Conservation (phyloP, 30 jellyfish, hydroid and myxozoan genomes). For the Kudoa iwatai region DNA sequence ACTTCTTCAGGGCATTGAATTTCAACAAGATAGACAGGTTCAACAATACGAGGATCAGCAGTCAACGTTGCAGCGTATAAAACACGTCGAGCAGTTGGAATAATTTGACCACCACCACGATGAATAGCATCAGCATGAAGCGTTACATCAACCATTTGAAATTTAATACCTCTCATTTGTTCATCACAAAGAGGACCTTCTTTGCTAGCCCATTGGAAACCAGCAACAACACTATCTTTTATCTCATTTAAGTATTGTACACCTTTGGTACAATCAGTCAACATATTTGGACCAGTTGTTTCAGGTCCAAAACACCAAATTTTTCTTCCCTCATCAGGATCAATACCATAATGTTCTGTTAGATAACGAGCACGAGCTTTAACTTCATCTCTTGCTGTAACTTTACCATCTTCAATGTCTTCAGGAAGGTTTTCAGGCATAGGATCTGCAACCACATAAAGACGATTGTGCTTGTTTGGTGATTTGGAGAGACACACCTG, state of each 20-base stretch:
- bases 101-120: constrained; percentile 98
- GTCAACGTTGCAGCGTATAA: constrained; percentile 53
- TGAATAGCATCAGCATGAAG: constrained; percentile 95
- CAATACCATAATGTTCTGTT: constrained; percentile 20
- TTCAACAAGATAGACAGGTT: constrained; percentile 72
- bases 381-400: constrained; percentile 48
- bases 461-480: constrained; percentile 84
- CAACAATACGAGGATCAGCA: constrained; percentile 65
- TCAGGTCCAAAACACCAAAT: constrained; percentile 97
- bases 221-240: constrained; percentile 88
- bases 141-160: constrained; percentile 74
- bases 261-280: constrained; percentile 59
- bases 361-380: constrained; percentile 51
- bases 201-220: constrained; percentile 93
- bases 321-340: constrained; percentile 47
- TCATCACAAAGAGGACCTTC: constrained; percentile 92
- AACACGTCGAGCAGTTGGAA: constrained; percentile 81
- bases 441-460: constrained; percentile 37
- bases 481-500: constrained; percentile 51
- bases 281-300: constrained; percentile 73
- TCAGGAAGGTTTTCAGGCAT: constrained; percentile 67
- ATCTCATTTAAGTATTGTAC: constrained; percentile 80
- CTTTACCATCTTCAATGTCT: constrained; percentile 47
- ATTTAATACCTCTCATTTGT: constrained; percentile 43
- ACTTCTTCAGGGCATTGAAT: constrained; percentile 74